Conservation (phyloP, 2,888 invertebrate genomes). For the Stramonita haemastoma region DNA sequence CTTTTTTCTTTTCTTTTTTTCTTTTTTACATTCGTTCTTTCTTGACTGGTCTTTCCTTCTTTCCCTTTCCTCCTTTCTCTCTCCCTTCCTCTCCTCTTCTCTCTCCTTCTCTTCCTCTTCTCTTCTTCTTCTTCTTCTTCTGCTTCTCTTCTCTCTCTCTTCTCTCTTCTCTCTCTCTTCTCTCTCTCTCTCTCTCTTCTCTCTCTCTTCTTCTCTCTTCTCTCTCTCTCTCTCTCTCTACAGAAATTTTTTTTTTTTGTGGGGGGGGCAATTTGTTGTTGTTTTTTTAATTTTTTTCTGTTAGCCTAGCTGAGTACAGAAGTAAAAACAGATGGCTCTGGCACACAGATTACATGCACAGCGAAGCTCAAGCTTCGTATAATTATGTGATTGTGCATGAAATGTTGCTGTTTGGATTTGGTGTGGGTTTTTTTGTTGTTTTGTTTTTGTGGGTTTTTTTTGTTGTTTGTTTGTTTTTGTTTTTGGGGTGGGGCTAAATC, state of each 20-base stretch:
- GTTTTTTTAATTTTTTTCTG: no score
- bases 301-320: no score
- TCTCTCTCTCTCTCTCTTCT: constrained; percentile 28
- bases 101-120: no score
- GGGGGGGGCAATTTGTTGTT: no score
- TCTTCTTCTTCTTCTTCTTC: neutral
- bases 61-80: no score
- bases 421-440: neutral
- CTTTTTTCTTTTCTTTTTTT: neutral
- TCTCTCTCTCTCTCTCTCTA: constrained; percentile 2
- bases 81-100: no score
- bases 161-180: neutral
- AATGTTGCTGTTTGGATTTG: neutral
- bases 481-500: neutral
- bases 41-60: neutral
- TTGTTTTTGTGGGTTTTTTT: neutral
- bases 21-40: neutral
- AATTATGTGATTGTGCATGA: neutral
- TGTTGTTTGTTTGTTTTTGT: neutral
- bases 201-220: neutral
- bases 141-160: neutral
- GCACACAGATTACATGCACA: no score
- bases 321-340: no score
- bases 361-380: neutral
- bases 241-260: no score